These are phyloP conservation scores for Anguilla marmorata DNA, from an alignment of 2,797 vertebrate species.

Conservation along the genomic window DNA sequence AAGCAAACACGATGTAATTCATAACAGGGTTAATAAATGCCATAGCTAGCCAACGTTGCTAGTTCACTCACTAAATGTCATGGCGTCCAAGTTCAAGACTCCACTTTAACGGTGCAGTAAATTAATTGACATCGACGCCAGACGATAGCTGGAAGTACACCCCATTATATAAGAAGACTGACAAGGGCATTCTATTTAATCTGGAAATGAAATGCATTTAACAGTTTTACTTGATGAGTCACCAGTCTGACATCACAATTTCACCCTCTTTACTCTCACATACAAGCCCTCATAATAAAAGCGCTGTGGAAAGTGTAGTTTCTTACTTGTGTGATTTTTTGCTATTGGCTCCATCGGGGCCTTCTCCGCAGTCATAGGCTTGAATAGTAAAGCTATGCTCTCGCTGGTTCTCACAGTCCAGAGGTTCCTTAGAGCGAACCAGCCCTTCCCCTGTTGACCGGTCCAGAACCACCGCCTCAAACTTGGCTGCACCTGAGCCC, in stretches of 20 bases:
- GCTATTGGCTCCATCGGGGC: conserved; percentile 90
- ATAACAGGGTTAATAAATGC: not conserved
- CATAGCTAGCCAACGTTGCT: not conserved
- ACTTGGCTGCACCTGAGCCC: conserved; percentile 80
- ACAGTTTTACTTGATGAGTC: not conserved
- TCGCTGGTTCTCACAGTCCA: conserved; percentile 95
- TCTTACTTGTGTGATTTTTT: conserved; percentile 98
- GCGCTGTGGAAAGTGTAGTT: not conserved
- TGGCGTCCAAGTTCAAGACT: not conserved
- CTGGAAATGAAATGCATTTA: not conserved
- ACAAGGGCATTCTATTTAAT: not conserved
- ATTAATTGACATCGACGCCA: not conserved
- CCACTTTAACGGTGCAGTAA: not conserved
- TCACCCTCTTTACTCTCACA: not conserved
- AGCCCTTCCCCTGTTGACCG: conserved; percentile 94
- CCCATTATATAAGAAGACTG: not conserved
- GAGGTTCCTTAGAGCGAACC: conserved; percentile 91
- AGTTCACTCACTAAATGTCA: not conserved
- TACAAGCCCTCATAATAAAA: not conserved
- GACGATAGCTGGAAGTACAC: not conserved
- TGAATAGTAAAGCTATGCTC: conserved; percentile 99
- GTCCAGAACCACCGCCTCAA: conserved; percentile 95
- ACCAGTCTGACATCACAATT: not conserved
- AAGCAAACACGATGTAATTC: not conserved
- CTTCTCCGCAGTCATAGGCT: conserved; percentile 97